Base-by-base conservation (phyloP, 2,797 vertebrate species). In the Kryptopterus vitreolus region DNA sequence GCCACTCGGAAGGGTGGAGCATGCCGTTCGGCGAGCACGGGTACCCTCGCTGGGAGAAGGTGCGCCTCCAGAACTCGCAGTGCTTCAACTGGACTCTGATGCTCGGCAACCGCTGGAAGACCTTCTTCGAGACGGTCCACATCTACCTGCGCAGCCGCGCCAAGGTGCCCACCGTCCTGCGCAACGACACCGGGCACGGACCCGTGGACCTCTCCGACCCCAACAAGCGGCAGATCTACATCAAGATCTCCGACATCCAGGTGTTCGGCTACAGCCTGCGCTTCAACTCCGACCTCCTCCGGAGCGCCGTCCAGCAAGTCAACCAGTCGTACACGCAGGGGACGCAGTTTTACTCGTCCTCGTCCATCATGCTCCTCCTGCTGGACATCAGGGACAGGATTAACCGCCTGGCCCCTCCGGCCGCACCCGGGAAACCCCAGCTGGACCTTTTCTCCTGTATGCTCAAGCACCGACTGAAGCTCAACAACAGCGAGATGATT, bases 381-480 rank as follows among this genome's bases (percentile, higher is more conserved):
- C 90, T 99, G 94, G 98, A 99, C 90, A 98, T 99, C 89, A 93
- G 98, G 93, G 98, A 99, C 94, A 95, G 98, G 91, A 99, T 99
- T 87, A 99, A 99, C 85, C 95, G 98, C 79, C 93, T 99, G 84
- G 98, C 98, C 0, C 98, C 98, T 71, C 98, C 97, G 0, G 96
- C 96, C 66, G 97, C 96, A 0, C 96, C 96, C 0, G 97, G 98
- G 69, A 99, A 99, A 81, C 96, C 98, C 62, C 98, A 98, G 91
- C 93, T 99, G 93, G 98, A 99, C 94, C 93, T 99, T 85, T 99
- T 99, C 94, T 99, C 98, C 69, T 99, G 98, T 96, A 99, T 99
- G 98, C 93, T 99, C 76, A 99, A 99, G 87, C 98, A 99, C 85
- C 94, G 98, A 86, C 97, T 99, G 90, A 98, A 98, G 88, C 94